phyloP scores from a whole-genome alignment of 2,888 invertebrate species.

The Sialis lutaria region DNA sequence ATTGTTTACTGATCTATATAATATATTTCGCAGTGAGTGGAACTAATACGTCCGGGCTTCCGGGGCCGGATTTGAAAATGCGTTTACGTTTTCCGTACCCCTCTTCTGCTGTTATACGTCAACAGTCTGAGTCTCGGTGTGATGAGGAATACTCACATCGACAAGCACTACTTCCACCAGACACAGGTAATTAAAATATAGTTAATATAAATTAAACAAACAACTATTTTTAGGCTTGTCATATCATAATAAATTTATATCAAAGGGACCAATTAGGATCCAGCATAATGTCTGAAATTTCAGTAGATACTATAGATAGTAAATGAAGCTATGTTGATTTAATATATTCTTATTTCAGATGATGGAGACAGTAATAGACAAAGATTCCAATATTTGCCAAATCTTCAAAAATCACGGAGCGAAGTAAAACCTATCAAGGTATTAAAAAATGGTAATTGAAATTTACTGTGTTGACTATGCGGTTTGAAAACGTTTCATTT shows the following conservation, averaged over 20 bases:
- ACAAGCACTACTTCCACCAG: neutral
- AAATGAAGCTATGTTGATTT: too few relatives aligned
- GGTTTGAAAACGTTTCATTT: too few relatives aligned
- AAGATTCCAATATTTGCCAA: slow-evolving; percentile 2
- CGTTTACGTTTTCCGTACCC: slow-evolving; percentile 2
- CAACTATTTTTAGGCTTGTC: too few relatives aligned
- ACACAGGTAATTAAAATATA: neutral
- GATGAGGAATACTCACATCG: neutral
- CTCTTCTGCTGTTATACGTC: neutral
- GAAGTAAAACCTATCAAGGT: slow-evolving; percentile 2
- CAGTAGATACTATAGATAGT: too few relatives aligned
- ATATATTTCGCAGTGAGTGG: slow-evolving; percentile 2
- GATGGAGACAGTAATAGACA: neutral
- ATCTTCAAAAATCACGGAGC: neutral
- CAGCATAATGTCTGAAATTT: too few relatives aligned
- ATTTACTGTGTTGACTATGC: neutral
- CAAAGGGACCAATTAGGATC: too few relatives aligned
- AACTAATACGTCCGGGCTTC: neutral
- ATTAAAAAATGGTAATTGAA: slow-evolving; percentile 4
- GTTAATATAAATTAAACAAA: too few relatives aligned
- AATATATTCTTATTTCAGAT: too few relatives aligned
- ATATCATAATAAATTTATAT: too few relatives aligned
- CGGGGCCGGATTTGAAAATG: slow-evolving; percentile 5
- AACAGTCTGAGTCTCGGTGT: slow-evolving; percentile 3
- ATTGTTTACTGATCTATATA: too few relatives aligned